phyloP scores from a whole-genome alignment of 2,888 invertebrate genomes.

The Caenorhabditis sp. region DNA sequence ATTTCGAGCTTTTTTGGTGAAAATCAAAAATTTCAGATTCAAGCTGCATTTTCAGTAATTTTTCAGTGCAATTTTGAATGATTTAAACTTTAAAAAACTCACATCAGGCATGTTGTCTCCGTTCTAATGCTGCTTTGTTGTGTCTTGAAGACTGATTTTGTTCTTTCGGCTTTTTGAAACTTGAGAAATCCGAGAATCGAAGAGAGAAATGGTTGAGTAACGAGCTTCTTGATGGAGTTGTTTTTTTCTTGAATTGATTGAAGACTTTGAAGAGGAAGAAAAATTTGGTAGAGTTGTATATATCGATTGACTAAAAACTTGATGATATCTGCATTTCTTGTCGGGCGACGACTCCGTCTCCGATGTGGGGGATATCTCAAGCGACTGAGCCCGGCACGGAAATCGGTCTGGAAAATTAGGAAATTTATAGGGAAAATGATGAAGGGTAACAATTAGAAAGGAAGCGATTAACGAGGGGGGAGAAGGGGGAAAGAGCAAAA shows the following conservation, averaged over 20 bases:
- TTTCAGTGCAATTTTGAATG: not conserved
- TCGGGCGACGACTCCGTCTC: not conserved
- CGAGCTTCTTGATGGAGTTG: no score
- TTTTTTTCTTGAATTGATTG: not conserved
- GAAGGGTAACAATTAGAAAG: conserved; percentile 1
- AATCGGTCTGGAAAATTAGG: conserved; percentile 37
- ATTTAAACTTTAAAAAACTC: conserved; percentile 39
- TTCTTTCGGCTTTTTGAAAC: not conserved
- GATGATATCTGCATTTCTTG: conserved; percentile 52
- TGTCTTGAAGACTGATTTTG: not conserved
- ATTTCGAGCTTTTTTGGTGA: no score
- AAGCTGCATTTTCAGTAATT: no score
- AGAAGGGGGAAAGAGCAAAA: not conserved
- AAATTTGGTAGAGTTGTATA: not conserved
- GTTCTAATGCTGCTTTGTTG: not conserved
- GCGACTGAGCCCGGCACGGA: conserved; percentile 33
- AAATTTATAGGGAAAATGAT: not conserved
- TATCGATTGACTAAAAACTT: conserved; percentile 35
- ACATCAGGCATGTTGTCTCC: conserved; percentile 55
- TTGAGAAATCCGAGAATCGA: not conserved
- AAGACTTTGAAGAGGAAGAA: not conserved
- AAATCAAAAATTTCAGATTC: conserved; percentile 1
- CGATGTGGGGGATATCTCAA: no score
- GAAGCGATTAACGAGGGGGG: not conserved
- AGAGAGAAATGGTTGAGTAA: not conserved